Evolutionary conservation across 2,888 invertebrate genomes (phyloP).

Genomic region (Drosophila pseudotalamancana): DNA sequence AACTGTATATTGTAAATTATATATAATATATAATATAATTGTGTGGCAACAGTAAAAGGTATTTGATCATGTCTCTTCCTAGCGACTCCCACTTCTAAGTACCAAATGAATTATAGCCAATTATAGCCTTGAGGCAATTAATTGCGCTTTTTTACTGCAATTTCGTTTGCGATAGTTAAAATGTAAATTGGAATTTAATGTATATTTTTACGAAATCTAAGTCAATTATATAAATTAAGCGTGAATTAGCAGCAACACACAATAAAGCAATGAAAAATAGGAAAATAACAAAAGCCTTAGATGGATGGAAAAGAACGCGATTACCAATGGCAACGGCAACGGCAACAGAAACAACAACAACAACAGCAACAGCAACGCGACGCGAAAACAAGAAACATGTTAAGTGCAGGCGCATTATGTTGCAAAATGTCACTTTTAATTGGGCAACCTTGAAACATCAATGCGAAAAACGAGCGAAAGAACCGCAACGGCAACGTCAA

Average conservation of each 20-base stretch:
- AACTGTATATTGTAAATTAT: too few relatives aligned
- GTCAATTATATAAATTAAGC: constrained; percentile 77
- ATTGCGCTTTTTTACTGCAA: constrained; percentile 9
- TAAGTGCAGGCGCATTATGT: constrained; percentile 78
- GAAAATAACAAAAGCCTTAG: constrained; percentile 36
- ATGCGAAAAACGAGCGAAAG: constrained; percentile 69
- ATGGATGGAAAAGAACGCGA: constrained; percentile 34
- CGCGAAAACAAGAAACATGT: constrained; percentile 71
- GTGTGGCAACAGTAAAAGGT: neutral
- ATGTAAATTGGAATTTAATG: constrained; percentile 72
- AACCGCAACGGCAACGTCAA: constrained; percentile 47
- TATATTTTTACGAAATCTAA: constrained; percentile 66
- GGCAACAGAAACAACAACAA: too few relatives aligned
- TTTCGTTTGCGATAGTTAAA: constrained; percentile 36
- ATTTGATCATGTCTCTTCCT: constrained; percentile 23
- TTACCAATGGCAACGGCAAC: constrained; percentile 38
- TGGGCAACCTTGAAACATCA: constrained; percentile 82
- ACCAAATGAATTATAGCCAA: constrained; percentile 38
- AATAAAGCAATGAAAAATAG: constrained; percentile 12
- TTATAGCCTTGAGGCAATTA: constrained; percentile 47
- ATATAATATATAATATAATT: neutral
- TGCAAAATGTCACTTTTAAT: constrained; percentile 82
- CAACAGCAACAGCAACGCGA: constrained; percentile 37
- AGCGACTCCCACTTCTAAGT: constrained; percentile 38
- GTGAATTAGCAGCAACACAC: constrained; percentile 56